phyloP scores from a whole-genome alignment of 2,888 invertebrate genomes.

The Bombyx huttoni region DNA sequence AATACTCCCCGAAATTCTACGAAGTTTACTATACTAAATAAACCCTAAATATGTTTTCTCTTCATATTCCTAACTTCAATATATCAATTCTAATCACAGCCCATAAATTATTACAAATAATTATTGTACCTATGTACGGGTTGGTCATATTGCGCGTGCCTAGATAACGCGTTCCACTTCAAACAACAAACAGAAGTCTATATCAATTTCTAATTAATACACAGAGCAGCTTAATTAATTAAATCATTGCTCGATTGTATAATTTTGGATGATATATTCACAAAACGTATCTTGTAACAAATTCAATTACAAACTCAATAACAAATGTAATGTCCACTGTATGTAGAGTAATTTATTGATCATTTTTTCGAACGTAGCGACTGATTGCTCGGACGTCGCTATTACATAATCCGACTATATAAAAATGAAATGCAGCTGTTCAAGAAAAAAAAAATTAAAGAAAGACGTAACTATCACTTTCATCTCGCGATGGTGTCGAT shows the following conservation, averaged over 20 bases:
- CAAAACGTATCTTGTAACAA: not conserved
- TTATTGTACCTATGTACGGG: constrained; percentile 1
- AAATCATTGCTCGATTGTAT: constrained; percentile 3
- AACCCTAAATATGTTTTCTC: too few relatives aligned
- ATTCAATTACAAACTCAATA: not conserved
- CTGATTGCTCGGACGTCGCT: not conserved
- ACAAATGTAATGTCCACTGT: not conserved
- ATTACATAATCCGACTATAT: not conserved
- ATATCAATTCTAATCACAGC: not conserved
- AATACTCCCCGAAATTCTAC: too few relatives aligned
- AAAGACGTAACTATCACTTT: constrained; percentile 29
- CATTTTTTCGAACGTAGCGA: not conserved
- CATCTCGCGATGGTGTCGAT: constrained; percentile 15
- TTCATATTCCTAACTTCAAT: not conserved
- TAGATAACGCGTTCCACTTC: constrained; percentile 4
- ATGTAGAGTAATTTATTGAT: not conserved
- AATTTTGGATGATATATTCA: not conserved
- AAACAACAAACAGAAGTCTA: constrained; percentile 4
- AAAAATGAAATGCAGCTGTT: not conserved
- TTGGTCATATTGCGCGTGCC: constrained; percentile 3
- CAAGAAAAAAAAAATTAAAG: not conserved
- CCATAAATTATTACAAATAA: not conserved
- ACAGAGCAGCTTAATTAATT: constrained; percentile 1
- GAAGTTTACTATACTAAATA: too few relatives aligned
- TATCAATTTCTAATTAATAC: constrained; percentile 6